Base-by-base conservation (phyloP, 1,140 invertebrate genomes). In the Chelonus insularis region DNA sequence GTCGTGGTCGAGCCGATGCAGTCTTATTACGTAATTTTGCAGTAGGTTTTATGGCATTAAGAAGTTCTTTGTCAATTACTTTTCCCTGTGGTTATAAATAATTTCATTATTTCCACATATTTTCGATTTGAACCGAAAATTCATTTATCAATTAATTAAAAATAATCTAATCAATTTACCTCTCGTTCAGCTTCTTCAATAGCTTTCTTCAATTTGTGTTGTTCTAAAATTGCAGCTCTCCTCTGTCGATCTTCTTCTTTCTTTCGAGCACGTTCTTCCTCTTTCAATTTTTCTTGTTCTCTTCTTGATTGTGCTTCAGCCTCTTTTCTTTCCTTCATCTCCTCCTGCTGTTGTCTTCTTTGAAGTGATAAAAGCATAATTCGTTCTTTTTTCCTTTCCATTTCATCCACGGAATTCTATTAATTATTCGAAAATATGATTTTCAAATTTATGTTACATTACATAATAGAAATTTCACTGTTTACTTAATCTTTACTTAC, bases 151-250 rank as follows among this genome's bases (percentile, higher is more conserved):
- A 18, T 36, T 20, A 57, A 48, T 51, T 34, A 45, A 50, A 20
- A 34, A 51, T 54, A 37, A 1, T 36, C 0, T 1, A 18, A 11
- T 6, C 21, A 55, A 48, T 25, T 66, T 59, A 93, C 92, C 84
- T 95, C 92, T 82, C 91, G 84, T 73, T 96, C 92, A 39, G 92
- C 91, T 83, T 96, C 94, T 79, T 96, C 93, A 56, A 93, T 88
- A 39, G 92, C 91, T 82, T 98, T 98, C 73, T 97, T 95, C 67
- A 97, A 85, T 81, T 95, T 94, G 82, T 98, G 94, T 76, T 96
- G 91, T 75, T 97, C 94, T 65, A 97, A 86, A 77, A 98, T 98
- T 61, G 86, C 85, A 63, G 94, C 90, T 61, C 96, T 82, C 68
- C 94, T 85, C 32, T 89, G 85, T 72, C 89, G 89, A 75, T 98